phyloP scores from a whole-genome alignment of 2,888 invertebrate genomes.

The Yponomeuta cagnagella region DNA sequence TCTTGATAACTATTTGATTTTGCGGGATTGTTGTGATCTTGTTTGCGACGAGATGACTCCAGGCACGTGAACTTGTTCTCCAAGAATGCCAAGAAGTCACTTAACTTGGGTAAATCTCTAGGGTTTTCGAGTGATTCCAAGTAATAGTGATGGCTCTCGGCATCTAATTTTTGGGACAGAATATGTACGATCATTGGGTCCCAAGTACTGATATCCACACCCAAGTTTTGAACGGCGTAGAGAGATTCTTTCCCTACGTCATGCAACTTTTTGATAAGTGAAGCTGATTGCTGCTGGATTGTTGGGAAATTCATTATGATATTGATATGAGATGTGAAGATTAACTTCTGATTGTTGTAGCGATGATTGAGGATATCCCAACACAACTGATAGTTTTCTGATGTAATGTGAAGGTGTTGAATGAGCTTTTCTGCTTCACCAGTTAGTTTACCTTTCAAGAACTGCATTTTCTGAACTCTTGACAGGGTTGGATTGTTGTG shows the following conservation, averaged over 20 bases:
- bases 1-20: not conserved
- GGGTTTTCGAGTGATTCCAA: constrained; percentile 14
- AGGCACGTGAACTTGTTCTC: constrained; percentile 19
- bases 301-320: constrained; percentile 12
- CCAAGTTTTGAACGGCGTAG: constrained; percentile 18
- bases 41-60: constrained; percentile 13
- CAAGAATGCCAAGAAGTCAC: constrained; percentile 19
- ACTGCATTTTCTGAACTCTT: constrained; percentile 17
- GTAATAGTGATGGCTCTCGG: constrained; percentile 17
- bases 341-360: constrained; percentile 22
- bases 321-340: constrained; percentile 17
- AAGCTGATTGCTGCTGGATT: constrained; percentile 12
- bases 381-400: constrained; percentile 19
- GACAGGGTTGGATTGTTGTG: constrained; percentile 18
- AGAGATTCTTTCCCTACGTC: constrained; percentile 12
- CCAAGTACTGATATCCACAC: constrained; percentile 18
- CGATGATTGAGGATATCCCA: constrained; percentile 25
- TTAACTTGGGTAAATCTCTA: constrained; percentile 15
- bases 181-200: constrained; percentile 19
- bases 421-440: constrained; percentile 1
- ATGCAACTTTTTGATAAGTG: constrained; percentile 12
- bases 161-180: constrained; percentile 19
- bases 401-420: constrained; percentile 19
- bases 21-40: not conserved
- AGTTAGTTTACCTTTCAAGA: not conserved